A percentile compares a stretch with the other conserved stretches of the same genome.
phyloP scores from a whole-genome alignment of 2,797 vertebrate genomes.

The Liasis olivaceus region DNA sequence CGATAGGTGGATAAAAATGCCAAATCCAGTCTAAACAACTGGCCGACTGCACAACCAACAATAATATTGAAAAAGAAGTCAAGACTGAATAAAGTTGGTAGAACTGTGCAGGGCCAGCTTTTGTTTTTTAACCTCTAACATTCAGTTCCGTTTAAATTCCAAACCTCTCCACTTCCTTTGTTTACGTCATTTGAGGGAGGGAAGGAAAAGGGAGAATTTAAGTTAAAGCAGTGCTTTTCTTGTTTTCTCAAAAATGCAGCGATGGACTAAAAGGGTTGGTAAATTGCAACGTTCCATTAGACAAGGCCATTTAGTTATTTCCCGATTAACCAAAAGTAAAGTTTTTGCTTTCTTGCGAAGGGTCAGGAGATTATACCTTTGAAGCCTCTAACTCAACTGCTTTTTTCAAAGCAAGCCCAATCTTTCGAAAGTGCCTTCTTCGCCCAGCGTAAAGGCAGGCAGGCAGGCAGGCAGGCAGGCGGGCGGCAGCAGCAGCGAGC shows the following conservation, averaged over 20 bases:
- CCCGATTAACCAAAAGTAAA: background rate
- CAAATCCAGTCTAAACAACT: too few species aligned
- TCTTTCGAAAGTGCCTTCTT: background rate
- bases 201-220: background rate
- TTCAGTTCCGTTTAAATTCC: background rate
- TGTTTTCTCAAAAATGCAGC: background rate
- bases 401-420: background rate
- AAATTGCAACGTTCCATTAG: background rate
- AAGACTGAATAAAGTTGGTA: background rate
- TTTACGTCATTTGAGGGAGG: background rate
- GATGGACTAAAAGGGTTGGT: background rate
- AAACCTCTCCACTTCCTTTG: background rate
- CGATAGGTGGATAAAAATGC: too few species aligned
- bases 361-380: conserved; percentile 1
- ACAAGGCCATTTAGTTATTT: background rate
- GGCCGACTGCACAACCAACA: too few species aligned
- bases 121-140: background rate
- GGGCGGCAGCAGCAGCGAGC: background rate
- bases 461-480: background rate
- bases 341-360: background rate
- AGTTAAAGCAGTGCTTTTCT: background rate
- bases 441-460: background rate
- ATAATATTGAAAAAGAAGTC: background rate
- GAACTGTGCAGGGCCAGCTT: background rate
- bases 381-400: background rate